These are phyloP conservation scores for Orussus abietinus DNA, from an alignment of 1,140 invertebrate species.

Conservation along the genomic window DNA sequence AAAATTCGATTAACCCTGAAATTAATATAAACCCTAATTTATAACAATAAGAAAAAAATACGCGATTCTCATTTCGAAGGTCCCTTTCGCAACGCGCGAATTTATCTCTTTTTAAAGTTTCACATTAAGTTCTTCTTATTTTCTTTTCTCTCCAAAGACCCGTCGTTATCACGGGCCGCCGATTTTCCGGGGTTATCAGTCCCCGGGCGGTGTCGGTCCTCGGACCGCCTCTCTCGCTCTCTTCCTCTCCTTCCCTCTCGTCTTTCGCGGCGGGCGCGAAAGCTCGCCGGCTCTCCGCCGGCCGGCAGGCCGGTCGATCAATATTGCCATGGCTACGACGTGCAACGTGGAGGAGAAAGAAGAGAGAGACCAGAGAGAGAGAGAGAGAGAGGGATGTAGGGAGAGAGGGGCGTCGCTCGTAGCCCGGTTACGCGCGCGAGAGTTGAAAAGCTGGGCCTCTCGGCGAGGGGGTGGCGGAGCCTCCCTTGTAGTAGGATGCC, in stretches of 20 bases:
- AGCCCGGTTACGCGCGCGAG: constrained; percentile 28
- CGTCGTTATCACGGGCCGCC: not conserved
- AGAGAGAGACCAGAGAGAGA: constrained; percentile 12
- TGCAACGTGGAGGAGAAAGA: constrained; percentile 13
- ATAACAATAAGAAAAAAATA: too few relatives aligned
- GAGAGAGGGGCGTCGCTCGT: constrained; percentile 30
- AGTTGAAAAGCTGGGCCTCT: constrained; percentile 21
- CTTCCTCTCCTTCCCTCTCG: constrained; percentile 2
- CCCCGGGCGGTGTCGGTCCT: too few relatives aligned
- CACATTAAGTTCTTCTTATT: not conserved
- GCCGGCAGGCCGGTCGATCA: constrained; percentile 29
- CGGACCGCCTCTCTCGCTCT: too few relatives aligned
- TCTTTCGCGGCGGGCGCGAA: too few relatives aligned
- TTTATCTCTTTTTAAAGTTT: too few relatives aligned
- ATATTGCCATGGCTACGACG: constrained; percentile 41
- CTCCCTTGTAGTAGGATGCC: constrained; percentile 30
- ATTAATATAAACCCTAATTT: too few relatives aligned
- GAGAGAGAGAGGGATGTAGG: constrained; percentile 23
- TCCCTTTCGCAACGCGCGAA: too few relatives aligned
- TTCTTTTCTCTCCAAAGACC: not conserved
- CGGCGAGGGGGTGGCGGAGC: not conserved
- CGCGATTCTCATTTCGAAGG: too few relatives aligned
- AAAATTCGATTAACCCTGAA: too few relatives aligned
- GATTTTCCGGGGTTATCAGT: constrained; percentile 8
- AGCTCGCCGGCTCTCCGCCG: constrained; percentile 15